Percentiles rank a stretch among this genome's conserved stretches.
Evolutionary conservation across 2,797 vertebrate species (phyloP).

Genomic region (Todus mexicanus): DNA sequence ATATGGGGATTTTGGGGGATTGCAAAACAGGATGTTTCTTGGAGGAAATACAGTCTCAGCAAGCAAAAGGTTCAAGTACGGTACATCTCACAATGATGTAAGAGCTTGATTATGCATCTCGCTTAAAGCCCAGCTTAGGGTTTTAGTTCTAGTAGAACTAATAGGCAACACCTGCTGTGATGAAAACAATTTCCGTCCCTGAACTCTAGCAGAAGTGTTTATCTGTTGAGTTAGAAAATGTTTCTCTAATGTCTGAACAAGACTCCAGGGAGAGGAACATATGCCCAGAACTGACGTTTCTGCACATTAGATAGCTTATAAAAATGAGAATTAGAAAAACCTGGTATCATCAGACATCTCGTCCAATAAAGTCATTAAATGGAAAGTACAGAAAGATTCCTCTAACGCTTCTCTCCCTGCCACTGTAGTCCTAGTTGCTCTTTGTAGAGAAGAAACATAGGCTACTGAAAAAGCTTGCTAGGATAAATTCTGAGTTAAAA

Average conservation of each 20-base stretch:
- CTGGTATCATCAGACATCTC: conserved; percentile 56
- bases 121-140: conserved; percentile 69
- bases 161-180: conserved; percentile 64
- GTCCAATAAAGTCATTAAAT: conserved; percentile 55
- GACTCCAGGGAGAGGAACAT: conserved; percentile 52
- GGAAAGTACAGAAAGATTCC: conserved; percentile 42
- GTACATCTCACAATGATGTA: conserved; percentile 69
- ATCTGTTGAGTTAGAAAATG: conserved; percentile 75
- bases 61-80: conserved; percentile 65
- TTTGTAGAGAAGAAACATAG: conserved; percentile 2
- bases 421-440: conserved; percentile 6
- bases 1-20: conserved; percentile 48
- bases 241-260: conserved; percentile 73
- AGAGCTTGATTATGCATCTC: conserved; percentile 67
- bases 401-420: conserved; percentile 7
- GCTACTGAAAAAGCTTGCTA: conserved; percentile 1
- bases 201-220: conserved; percentile 63
- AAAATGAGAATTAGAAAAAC: conserved; percentile 69
- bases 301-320: conserved; percentile 54
- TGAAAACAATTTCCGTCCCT: conserved; percentile 60
- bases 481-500: neutral
- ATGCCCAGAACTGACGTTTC: conserved; percentile 64
- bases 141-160: conserved; percentile 64
- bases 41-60: conserved; percentile 57
- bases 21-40: conserved; percentile 69